A percentile compares a stretch with the other conserved stretches of the same genome.
These are phyloP conservation scores for Mirza zaza DNA, from an alignment of 2,113 vertebrate genomes.

Conservation along the genomic window DNA sequence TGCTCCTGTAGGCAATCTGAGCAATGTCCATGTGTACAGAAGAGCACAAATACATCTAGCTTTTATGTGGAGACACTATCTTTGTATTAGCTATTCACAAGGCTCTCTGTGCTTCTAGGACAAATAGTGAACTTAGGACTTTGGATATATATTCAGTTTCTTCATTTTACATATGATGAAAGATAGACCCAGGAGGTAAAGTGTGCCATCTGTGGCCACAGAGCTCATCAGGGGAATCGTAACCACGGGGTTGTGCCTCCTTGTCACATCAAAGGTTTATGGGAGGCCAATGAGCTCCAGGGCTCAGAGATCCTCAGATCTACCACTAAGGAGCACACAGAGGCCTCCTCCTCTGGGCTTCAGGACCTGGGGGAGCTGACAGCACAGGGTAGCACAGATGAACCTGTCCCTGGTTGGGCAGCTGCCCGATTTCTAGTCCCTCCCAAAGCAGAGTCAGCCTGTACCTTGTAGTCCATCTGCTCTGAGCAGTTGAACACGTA, in stretches of 20 bases:
- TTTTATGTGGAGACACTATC: background rate
- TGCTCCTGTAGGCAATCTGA: background rate
- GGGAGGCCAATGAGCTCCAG: background rate
- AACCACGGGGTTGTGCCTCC: background rate
- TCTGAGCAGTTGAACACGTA: slow-evolving; percentile 99
- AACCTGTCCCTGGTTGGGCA: background rate
- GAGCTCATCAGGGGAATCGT: background rate
- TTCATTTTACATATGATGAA: background rate
- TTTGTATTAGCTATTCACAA: background rate
- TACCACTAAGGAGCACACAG: background rate
- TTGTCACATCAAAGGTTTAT: background rate
- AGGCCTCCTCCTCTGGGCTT: background rate
- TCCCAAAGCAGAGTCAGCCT: fast-evolving
- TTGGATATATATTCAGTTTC: background rate
- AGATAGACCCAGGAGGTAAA: background rate
- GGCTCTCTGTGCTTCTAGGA: background rate
- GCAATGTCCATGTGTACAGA: background rate
- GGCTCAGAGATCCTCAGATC: background rate
- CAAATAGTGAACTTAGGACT: background rate
- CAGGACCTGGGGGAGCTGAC: background rate
- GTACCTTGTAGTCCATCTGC: slow-evolving; percentile 99
- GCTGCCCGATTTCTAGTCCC: background rate
- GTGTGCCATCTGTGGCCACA: background rate
- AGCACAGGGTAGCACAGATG: fast-evolving
- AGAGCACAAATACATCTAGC: background rate